Evolutionary conservation across 2,888 invertebrate species (phyloP).

Genomic region (Pyrocoelia pectoralis): DNA sequence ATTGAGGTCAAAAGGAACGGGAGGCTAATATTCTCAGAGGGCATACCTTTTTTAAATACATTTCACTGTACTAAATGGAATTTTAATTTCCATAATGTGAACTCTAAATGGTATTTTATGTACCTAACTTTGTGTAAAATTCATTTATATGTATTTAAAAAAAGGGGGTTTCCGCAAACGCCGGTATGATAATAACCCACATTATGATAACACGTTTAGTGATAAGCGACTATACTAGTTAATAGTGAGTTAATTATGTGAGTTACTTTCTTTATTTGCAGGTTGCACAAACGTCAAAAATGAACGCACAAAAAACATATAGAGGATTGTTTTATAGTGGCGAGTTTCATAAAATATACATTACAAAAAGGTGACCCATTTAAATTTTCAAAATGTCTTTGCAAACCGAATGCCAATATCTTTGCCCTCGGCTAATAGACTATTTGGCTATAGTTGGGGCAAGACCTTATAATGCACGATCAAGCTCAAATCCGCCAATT

Average conservation of each 20-base stretch:
- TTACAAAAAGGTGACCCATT: constrained; percentile 50
- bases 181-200: constrained; percentile 27
- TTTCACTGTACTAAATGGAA: too few relatives aligned
- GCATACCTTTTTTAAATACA: background rate
- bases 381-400: constrained; percentile 53
- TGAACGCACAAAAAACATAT: constrained; percentile 21
- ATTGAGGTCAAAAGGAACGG: background rate
- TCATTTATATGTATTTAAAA: background rate
- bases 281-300: constrained; percentile 20
- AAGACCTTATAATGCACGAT: constrained; percentile 71
- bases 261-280: constrained; percentile 13
- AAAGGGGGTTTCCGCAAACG: constrained; percentile 11
- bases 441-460: constrained; percentile 98
- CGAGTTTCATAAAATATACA: constrained; percentile 8
- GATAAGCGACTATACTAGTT: background rate
- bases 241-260: background rate
- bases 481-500: constrained; percentile 77
- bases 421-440: constrained; percentile 91
- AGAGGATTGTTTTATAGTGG: constrained; percentile 3
- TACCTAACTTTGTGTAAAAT: too few relatives aligned
- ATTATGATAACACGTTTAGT: constrained; percentile 15
- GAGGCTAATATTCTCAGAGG: background rate
- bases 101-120: background rate
- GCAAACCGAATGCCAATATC: constrained; percentile 79
- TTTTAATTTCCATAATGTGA: background rate